Evolutionary conservation across 2,888 invertebrate species (phyloP).

Genomic region (Vanessa cardui): DNA sequence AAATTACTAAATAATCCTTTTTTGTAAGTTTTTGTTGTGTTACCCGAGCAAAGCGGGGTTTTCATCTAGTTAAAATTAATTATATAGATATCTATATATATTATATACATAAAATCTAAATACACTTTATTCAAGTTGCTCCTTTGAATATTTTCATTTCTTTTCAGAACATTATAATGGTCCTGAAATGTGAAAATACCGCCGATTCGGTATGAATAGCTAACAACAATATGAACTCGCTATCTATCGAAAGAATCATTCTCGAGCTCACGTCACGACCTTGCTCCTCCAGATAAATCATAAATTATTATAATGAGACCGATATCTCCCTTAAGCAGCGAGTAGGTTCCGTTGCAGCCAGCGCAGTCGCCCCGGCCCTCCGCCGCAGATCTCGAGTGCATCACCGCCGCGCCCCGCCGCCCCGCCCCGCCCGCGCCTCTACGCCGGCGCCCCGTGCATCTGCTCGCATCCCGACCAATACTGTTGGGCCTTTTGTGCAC

Average conservation of each 20-base stretch:
- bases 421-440: constrained; percentile 10
- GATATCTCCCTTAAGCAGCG: constrained; percentile 25
- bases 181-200: too few relatives aligned
- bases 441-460: constrained; percentile 30
- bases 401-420: constrained; percentile 22
- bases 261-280: not conserved
- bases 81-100: too few relatives aligned
- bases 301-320: constrained; percentile 33
- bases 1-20: too few relatives aligned
- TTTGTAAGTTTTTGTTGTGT: too few relatives aligned
- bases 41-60: too few relatives aligned
- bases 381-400: constrained; percentile 19
- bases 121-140: too few relatives aligned
- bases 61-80: too few relatives aligned
- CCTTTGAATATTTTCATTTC: too few relatives aligned
- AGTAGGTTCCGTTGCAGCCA: constrained; percentile 27
- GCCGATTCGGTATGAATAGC: too few relatives aligned
- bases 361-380: constrained; percentile 4
- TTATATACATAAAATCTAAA: too few relatives aligned
- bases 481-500: constrained; percentile 18
- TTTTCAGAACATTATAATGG: too few relatives aligned
- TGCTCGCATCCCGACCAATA: constrained; percentile 24
- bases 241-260: not conserved
- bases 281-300: constrained; percentile 23
- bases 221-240: not conserved